phyloP scores from a whole-genome alignment of 2,113 vertebrate species.

The Tetrao urogallus region DNA sequence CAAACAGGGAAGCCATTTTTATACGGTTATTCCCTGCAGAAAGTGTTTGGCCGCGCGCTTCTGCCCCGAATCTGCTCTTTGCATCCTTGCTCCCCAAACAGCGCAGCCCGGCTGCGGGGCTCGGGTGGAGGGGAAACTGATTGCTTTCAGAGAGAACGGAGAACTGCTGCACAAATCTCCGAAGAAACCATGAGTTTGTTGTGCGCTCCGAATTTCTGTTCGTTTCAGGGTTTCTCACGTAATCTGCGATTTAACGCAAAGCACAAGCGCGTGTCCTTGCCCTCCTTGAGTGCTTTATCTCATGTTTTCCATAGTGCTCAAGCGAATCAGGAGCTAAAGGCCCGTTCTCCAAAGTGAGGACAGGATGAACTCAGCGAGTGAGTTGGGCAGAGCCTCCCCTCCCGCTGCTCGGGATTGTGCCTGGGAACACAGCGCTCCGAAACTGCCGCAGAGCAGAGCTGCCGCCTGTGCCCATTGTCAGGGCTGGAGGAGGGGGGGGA shows the following conservation, averaged over 20 bases:
- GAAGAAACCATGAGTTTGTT: background rate
- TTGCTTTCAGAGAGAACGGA: background rate
- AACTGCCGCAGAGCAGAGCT: background rate
- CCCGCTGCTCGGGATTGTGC: conserved; percentile 45
- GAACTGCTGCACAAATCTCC: background rate
- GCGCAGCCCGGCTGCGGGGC: background rate
- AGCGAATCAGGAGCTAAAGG: background rate
- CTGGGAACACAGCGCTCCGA: conserved; percentile 23
- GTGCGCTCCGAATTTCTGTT: background rate
- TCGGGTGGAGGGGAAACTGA: background rate
- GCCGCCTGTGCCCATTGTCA: conserved; percentile 15
- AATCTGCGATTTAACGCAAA: background rate
- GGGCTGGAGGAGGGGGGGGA: background rate
- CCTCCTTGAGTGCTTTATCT: background rate
- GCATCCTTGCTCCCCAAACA: background rate
- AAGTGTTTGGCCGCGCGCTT: background rate
- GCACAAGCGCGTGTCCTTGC: background rate
- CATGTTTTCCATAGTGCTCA: background rate
- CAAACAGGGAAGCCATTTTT: background rate
- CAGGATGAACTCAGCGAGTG: background rate
- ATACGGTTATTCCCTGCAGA: background rate
- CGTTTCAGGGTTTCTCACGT: background rate
- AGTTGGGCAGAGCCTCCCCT: background rate
- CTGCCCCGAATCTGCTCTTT: background rate
- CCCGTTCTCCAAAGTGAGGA: background rate